A percentile compares a stretch with the other conserved stretches of the same genome.
Evolutionary conservation across 2,888 invertebrate species (phyloP).

Genomic region (Xestia xanthographa): DNA sequence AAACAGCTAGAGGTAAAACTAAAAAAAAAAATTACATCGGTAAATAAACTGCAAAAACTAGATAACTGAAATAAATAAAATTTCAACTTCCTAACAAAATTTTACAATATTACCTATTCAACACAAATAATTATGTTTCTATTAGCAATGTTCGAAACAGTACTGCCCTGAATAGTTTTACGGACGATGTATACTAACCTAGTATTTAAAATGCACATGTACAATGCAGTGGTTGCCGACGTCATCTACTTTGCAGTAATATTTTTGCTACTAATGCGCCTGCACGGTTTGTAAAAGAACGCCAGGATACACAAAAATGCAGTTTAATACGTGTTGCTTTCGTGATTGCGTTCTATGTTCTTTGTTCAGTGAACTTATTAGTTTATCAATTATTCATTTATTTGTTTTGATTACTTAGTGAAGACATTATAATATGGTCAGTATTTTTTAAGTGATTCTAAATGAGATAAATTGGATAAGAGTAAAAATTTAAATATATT

Average conservation of each 20-base stretch:
- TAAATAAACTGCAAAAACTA: background rate
- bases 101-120: conserved; percentile 17
- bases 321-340: conserved; percentile 79
- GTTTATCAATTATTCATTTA: conserved; percentile 44
- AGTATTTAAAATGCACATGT: conserved; percentile 88
- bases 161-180: conserved; percentile 83
- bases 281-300: conserved; percentile 84
- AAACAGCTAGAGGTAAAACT: conserved; percentile 42
- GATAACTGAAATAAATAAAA: background rate
- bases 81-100: background rate
- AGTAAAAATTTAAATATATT: background rate
- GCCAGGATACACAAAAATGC: conserved; percentile 86
- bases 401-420: conserved; percentile 69
- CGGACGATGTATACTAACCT: conserved; percentile 83
- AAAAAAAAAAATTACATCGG: background rate
- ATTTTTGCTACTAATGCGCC: conserved; percentile 89
- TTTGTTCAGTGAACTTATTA: conserved; percentile 68
- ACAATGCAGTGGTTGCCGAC: conserved; percentile 89
- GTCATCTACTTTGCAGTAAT: conserved; percentile 90
- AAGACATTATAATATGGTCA: conserved; percentile 59
- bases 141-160: conserved; percentile 64
- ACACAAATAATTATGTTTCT: conserved; percentile 39
- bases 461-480: background rate
- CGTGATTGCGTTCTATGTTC: conserved; percentile 75
- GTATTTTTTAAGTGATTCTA: conserved; percentile 33